phyloP scores from a whole-genome alignment of 2,888 invertebrate genomes.

The Caenorhabditis parvicauda region DNA sequence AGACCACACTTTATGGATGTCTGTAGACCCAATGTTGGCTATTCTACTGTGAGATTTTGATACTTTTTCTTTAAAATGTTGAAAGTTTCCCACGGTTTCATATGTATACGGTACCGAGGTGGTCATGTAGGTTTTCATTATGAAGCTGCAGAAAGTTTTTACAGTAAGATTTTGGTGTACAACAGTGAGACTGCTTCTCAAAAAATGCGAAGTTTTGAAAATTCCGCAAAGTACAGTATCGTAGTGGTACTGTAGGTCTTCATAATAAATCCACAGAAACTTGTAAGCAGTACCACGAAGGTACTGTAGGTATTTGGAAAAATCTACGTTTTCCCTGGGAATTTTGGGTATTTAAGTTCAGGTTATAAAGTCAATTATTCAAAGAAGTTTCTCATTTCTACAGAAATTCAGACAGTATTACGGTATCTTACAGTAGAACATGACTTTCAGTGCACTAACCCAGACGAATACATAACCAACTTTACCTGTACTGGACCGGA shows the following conservation, averaged over 20 bases:
- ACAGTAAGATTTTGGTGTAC: neutral
- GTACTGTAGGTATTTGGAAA: too few relatives aligned
- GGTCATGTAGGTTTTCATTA: neutral
- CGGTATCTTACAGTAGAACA: neutral
- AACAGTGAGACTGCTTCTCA: neutral
- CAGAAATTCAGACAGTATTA: neutral
- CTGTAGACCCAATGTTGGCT: constrained; percentile 72
- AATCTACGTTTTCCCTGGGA: too few relatives aligned
- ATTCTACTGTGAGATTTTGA: constrained; percentile 17
- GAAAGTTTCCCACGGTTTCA: neutral
- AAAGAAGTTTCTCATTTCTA: too few relatives aligned
- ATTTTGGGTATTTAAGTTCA: too few relatives aligned
- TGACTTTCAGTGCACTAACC: constrained; percentile 28
- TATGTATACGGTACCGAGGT: neutral
- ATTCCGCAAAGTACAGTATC: too few relatives aligned
- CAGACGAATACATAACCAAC: constrained; percentile 49
- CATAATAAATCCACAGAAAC: too few relatives aligned
- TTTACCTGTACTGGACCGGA: constrained; percentile 48
- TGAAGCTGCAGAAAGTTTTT: neutral
- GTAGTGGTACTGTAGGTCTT: too few relatives aligned
- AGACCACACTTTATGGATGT: constrained; percentile 90
- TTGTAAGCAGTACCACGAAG: too few relatives aligned
- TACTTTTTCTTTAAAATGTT: constrained; percentile 1
- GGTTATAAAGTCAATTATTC: too few relatives aligned
- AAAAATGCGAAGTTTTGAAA: neutral